These are phyloP conservation scores for Bimastos eiseni DNA, from an alignment of 2,888 invertebrate genomes.

Conservation along the genomic window DNA sequence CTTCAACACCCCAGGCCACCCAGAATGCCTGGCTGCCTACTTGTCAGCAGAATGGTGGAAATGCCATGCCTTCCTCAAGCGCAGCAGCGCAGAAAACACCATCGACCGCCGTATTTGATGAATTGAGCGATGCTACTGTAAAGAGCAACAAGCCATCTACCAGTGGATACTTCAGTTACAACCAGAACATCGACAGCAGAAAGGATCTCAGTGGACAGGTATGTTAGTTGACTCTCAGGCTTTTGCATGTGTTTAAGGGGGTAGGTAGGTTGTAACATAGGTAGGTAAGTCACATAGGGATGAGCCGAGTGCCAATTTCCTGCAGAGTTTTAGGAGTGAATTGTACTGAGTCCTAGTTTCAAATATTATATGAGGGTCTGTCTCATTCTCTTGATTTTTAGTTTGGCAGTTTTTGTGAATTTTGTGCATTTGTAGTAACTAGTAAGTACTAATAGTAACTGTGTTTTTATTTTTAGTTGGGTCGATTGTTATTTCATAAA, in stretches of 20 bases:
- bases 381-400: too few relatives aligned
- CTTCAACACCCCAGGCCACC: not conserved
- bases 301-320: too few relatives aligned
- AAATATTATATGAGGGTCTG: too few relatives aligned
- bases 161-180: not conserved
- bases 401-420: too few relatives aligned
- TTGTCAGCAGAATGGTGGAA: not conserved
- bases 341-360: too few relatives aligned
- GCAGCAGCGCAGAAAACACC: not conserved
- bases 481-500: too few relatives aligned
- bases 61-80: not conserved
- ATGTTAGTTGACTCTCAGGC: not conserved
- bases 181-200: not conserved
- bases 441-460: too few relatives aligned
- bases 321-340: too few relatives aligned
- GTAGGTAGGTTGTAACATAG: too few relatives aligned
- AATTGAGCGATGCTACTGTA: not conserved
- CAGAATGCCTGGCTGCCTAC: conserved; percentile 7
- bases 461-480: too few relatives aligned
- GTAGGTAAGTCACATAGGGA: too few relatives aligned
- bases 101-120: not conserved
- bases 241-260: not conserved
- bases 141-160: not conserved
- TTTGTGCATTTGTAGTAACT: too few relatives aligned
- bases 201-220: not conserved